Percentiles rank a stretch among this genome's conserved stretches.
phyloP scores from a whole-genome alignment of 2,797 vertebrate species.

The Cercopithecus neglectus region DNA sequence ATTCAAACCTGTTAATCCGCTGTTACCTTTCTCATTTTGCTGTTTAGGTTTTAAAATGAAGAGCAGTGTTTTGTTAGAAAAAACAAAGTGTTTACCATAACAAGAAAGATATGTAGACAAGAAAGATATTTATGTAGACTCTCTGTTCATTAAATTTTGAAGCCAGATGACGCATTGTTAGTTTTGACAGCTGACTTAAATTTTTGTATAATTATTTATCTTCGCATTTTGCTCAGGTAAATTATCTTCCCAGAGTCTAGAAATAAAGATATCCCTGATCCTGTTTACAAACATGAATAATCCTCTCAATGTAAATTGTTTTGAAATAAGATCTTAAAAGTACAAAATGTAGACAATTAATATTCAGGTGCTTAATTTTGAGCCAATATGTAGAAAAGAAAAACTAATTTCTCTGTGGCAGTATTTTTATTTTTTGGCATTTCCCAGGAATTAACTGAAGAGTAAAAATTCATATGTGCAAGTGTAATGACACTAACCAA shows the following conservation, averaged over 20 bases:
- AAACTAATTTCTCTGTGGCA: slow-evolving; percentile 26
- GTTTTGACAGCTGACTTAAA: slow-evolving; percentile 16
- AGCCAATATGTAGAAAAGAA: neutral
- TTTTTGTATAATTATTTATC: slow-evolving; percentile 44
- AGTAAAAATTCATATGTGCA: neutral
- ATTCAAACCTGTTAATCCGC: neutral
- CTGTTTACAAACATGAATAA: slow-evolving; percentile 3
- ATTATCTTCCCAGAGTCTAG: neutral
- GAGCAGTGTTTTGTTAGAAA: neutral
- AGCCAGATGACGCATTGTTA: neutral
- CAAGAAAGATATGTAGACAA: neutral
- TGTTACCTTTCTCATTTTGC: neutral
- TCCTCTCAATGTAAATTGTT: neutral
- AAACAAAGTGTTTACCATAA: neutral
- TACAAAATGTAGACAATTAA: neutral
- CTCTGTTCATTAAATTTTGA: slow-evolving; percentile 25
- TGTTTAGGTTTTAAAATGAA: slow-evolving; percentile 38
- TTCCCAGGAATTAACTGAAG: neutral
- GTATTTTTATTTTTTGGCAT: slow-evolving; percentile 19
- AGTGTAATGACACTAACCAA: slow-evolving; percentile 2
- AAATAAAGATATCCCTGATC: neutral
- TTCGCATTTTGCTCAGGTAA: slow-evolving; percentile 7
- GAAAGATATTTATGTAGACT: neutral
- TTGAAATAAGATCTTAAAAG: slow-evolving; percentile 43
- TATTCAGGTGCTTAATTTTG: neutral